Percentiles rank a stretch among this genome's conserved stretches.
These are phyloP conservation scores for Dasysyrphus albostriatus DNA, from an alignment of 2,888 invertebrate genomes.

Conservation along the genomic window DNA sequence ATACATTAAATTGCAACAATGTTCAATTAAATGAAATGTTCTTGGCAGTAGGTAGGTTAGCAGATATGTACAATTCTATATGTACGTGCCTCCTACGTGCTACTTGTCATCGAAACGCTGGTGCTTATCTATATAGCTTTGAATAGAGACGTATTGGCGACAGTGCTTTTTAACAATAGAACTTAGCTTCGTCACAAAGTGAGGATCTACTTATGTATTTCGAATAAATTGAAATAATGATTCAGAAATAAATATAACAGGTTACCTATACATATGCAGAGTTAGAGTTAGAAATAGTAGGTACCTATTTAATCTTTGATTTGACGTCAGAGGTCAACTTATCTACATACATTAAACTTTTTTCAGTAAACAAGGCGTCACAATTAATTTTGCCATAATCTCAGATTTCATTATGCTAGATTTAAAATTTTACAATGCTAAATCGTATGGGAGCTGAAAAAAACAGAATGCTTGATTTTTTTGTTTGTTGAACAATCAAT, in stretches of 20 bases:
- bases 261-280: no score
- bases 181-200: background rate
- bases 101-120: slow-evolving; percentile 27
- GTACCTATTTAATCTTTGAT: no score
- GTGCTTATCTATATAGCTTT: background rate
- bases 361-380: no score
- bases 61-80: background rate
- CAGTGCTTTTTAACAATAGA: background rate
- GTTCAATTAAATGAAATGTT: slow-evolving; percentile 19
- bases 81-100: slow-evolving; percentile 18
- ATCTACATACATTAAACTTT: no score
- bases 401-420: no score
- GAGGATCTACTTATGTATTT: background rate
- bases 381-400: no score
- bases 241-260: background rate
- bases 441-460: no score
- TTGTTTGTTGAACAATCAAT: no score
- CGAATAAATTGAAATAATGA: slow-evolving; percentile 17
- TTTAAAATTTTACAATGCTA: no score
- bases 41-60: background rate
- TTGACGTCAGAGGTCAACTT: no score
- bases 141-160: slow-evolving; percentile 26
- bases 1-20: slow-evolving; percentile 8
- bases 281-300: no score
- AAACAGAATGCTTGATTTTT: no score